A percentile compares a stretch with the other conserved stretches of the same genome.
Conservation (phyloP, 2,797 vertebrate species). For the Chelonia mydas region DNA sequence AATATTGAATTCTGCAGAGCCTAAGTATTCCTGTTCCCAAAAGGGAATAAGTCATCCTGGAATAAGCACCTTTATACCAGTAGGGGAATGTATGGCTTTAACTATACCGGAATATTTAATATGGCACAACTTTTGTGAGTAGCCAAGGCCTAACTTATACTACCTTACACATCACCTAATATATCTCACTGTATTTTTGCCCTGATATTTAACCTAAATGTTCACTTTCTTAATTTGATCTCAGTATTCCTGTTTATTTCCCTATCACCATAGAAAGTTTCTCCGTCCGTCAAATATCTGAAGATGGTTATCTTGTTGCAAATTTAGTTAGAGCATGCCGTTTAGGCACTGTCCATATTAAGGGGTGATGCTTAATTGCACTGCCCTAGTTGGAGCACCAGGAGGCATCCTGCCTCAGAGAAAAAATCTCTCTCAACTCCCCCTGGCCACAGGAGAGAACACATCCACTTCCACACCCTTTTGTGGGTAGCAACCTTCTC, state of each 20-base stretch:
- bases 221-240: not conserved
- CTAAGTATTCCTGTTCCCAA: no score
- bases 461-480: no score
- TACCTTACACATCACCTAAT: not conserved
- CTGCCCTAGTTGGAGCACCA: no score
- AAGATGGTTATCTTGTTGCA: accelerated
- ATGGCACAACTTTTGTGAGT: not conserved
- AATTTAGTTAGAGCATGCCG: accelerated
- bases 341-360: not conserved
- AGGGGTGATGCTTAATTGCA: no score
- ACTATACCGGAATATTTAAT: not conserved
- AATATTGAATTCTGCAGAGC: no score
- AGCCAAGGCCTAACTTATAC: not conserved
- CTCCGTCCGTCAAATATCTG: not conserved
- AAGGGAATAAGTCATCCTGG: no score
- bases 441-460: no score
- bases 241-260: not conserved
- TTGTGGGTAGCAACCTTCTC: no score
- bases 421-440: no score
- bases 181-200: not conserved
- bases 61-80: no score
- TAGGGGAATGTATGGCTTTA: no score
- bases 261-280: accelerated
- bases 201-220: not conserved
- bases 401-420: no score